phyloP scores from a whole-genome alignment of 92 coral and sea anemone genomes.

The Phenganax marumi region DNA sequence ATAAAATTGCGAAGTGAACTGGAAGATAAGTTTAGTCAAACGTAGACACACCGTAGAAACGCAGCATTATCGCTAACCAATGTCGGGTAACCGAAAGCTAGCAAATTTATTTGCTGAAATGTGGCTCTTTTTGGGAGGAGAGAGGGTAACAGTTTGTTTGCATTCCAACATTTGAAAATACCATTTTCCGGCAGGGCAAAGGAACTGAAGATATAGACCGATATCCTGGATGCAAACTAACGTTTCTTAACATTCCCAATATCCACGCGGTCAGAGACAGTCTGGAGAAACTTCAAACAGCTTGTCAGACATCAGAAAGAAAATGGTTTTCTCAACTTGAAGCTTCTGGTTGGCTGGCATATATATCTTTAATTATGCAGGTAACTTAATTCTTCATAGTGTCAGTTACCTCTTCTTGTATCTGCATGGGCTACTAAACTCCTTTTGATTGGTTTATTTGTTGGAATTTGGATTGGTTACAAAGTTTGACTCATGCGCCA shows the following conservation, averaged over 20 bases:
- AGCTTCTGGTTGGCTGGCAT: constrained; percentile 96
- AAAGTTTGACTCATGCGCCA: no score
- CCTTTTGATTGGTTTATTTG: neutral
- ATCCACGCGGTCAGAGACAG: constrained; percentile 98
- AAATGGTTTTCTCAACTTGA: constrained; percentile 97
- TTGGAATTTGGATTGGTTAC: no score
- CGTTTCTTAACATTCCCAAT: constrained; percentile 88
- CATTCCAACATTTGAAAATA: neutral
- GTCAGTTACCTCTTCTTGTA: neutral
- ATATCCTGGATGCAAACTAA: constrained; percentile 86
- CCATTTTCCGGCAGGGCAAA: constrained; percentile 67
- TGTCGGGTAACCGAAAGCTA: no score
- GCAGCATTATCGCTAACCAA: no score
- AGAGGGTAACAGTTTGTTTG: neutral
- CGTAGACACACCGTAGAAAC: neutral
- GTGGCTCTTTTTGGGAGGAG: no score
- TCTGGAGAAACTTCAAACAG: constrained; percentile 82
- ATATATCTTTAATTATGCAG: constrained; percentile 83
- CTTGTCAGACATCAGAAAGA: constrained; percentile 92
- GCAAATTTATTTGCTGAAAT: no score
- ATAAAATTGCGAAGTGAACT: no score
- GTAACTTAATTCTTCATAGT: constrained; percentile 36
- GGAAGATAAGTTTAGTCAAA: no score
- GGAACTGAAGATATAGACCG: constrained; percentile 97
- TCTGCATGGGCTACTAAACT: neutral